A percentile compares a stretch with the other conserved stretches of the same genome.
phyloP scores from a whole-genome alignment of 2,797 vertebrate species.

The Girardinus metallicus region DNA sequence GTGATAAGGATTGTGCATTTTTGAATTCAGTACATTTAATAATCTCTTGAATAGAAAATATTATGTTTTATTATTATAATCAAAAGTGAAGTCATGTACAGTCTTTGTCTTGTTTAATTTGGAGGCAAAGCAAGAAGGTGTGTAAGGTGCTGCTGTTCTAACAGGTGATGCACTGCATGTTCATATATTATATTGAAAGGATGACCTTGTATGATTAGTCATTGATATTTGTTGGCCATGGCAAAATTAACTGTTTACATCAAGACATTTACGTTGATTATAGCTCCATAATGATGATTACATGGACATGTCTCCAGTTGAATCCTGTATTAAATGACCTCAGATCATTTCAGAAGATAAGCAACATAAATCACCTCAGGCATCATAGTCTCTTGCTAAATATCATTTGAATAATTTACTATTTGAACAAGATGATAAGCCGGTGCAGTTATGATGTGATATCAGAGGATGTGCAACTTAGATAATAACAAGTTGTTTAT shows the following conservation, averaged over 20 bases:
- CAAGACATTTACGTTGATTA: neutral
- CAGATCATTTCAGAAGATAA: neutral
- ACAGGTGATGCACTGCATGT: neutral
- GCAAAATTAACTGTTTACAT: neutral
- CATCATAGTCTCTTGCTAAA: neutral
- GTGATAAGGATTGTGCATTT: neutral
- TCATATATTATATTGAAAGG: neutral
- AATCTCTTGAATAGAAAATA: neutral
- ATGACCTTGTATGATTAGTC: neutral
- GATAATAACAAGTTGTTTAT: neutral
- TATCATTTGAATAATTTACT: neutral
- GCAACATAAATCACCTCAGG: neutral
- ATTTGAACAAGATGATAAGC: neutral
- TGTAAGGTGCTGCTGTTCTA: neutral
- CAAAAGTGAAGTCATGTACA: neutral
- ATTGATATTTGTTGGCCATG: neutral
- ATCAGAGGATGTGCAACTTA: neutral
- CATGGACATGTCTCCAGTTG: neutral
- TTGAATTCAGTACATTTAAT: neutral
- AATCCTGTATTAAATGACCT: neutral
- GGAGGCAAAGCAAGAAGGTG: neutral
- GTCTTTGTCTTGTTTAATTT: neutral
- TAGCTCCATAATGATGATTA: neutral
- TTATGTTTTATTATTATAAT: neutral
- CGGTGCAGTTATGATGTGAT: neutral